These are phyloP conservation scores for Ciconia nigra DNA, from an alignment of 2,797 vertebrate genomes.

Conservation along the genomic window DNA sequence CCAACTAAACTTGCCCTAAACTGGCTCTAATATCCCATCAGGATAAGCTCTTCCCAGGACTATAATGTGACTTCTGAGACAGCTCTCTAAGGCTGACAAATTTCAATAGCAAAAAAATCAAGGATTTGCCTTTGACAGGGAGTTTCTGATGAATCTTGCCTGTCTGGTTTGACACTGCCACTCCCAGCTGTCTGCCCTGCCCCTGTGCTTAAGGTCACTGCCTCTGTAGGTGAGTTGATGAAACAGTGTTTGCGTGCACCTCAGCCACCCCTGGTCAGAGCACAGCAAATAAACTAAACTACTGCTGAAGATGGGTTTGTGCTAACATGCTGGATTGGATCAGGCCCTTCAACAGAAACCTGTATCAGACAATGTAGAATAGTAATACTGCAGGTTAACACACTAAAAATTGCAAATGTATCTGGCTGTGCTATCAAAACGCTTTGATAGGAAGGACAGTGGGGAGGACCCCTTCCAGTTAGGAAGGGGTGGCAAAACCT, in stretches of 20 bases:
- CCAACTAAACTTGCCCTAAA: background rate
- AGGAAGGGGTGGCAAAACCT: background rate
- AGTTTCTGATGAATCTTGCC: conserved; percentile 21
- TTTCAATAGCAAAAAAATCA: background rate
- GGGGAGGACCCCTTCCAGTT: background rate
- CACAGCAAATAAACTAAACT: background rate
- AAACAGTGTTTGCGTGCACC: background rate
- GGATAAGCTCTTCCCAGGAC: background rate
- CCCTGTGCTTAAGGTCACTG: background rate
- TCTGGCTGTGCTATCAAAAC: background rate
- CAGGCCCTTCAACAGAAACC: background rate
- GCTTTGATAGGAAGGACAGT: background rate
- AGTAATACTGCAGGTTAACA: background rate
- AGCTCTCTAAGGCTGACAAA: background rate
- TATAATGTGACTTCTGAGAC: background rate
- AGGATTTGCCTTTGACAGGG: conserved; percentile 6
- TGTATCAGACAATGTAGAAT: background rate
- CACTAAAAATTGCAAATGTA: background rate
- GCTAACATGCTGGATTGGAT: background rate
- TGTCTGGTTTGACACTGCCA: conserved; percentile 7
- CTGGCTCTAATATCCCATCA: background rate
- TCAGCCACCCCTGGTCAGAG: background rate
- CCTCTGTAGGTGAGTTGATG: background rate
- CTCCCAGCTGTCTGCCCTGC: conserved; percentile 24
- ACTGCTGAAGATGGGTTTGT: background rate